Conservation (phyloP, 2,888 invertebrate genomes). For the Amorpha juglandis region DNA sequence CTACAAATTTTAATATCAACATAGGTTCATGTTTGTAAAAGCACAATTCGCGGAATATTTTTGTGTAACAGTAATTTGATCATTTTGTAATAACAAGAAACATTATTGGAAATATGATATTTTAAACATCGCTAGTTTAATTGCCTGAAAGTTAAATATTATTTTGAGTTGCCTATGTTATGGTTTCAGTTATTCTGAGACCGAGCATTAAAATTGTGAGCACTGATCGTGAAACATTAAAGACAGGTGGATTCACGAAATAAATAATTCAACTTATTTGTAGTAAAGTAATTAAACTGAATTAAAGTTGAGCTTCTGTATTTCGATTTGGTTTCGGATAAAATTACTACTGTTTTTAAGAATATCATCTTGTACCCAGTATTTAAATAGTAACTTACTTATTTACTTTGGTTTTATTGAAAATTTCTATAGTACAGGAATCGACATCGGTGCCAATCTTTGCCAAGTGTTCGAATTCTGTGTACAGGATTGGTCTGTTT, state of each 20-base stretch:
- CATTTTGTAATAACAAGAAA: not conserved
- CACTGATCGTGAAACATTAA: not conserved
- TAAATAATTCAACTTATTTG: not conserved
- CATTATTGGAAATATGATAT: not conserved
- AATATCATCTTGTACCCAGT: too few species aligned
- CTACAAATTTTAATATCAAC: not conserved
- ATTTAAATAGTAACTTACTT: too few species aligned
- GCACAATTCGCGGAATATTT: not conserved
- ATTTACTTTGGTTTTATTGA: too few species aligned
- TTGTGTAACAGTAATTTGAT: not conserved
- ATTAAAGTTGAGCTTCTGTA: too few species aligned
- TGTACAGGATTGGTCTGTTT: too few species aligned
- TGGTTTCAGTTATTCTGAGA: not conserved
- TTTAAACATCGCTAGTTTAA: not conserved
- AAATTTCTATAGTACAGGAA: too few species aligned
- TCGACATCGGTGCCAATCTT: too few species aligned
- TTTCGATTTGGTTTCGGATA: too few species aligned
- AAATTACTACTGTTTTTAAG: too few species aligned
- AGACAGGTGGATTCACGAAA: too few species aligned
- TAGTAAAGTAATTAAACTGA: too few species aligned
- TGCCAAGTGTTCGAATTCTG: too few species aligned
- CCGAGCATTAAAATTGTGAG: not conserved
- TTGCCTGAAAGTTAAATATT: not conserved
- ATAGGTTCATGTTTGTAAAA: not conserved
- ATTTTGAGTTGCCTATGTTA: not conserved